Evolutionary conservation across 2,888 invertebrate genomes (phyloP).

Genomic region (Eristalis tenax): DNA sequence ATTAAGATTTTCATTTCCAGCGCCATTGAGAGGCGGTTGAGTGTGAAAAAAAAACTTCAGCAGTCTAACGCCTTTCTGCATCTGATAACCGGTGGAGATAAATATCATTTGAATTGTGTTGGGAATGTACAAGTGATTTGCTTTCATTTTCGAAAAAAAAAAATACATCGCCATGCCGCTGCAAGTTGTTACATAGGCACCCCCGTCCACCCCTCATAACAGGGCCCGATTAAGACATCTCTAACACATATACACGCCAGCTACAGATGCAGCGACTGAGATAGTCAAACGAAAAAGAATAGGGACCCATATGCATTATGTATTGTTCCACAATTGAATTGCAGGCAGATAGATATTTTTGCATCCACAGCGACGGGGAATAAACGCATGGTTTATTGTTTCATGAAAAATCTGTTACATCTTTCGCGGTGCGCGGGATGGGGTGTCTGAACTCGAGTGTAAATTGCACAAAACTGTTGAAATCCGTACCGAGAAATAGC

Average conservation of each 20-base stretch:
- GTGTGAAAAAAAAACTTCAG: slow-evolving; percentile 47
- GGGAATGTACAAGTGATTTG: slow-evolving; percentile 37
- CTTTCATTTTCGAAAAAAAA: neutral
- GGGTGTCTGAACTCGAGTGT: neutral
- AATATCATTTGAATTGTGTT: slow-evolving; percentile 46
- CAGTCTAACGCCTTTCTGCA: slow-evolving; percentile 55
- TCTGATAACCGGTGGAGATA: slow-evolving; percentile 54
- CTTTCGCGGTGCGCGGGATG: slow-evolving; percentile 13
- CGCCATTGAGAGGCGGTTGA: neutral
- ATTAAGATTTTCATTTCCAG: neutral
- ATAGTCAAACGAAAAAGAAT: neutral
- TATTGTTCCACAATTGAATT: slow-evolving; percentile 67
- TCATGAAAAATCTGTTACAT: slow-evolving; percentile 36
- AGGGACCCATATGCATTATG: slow-evolving; percentile 49
- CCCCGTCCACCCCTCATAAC: slow-evolving; percentile 23
- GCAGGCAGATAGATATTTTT: slow-evolving; percentile 30
- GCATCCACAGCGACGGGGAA: slow-evolving; percentile 29
- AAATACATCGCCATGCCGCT: neutral
- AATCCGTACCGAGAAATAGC: slow-evolving; percentile 62
- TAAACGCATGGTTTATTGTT: slow-evolving; percentile 71
- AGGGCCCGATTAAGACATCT: slow-evolving; percentile 56
- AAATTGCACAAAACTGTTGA: slow-evolving; percentile 69
- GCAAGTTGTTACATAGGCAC: too few relatives aligned
- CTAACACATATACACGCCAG: neutral
- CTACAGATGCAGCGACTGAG: slow-evolving; percentile 1